Evolutionary conservation across 2,797 vertebrate species (phyloP).

Genomic region (Lacerta bilineata): DNA sequence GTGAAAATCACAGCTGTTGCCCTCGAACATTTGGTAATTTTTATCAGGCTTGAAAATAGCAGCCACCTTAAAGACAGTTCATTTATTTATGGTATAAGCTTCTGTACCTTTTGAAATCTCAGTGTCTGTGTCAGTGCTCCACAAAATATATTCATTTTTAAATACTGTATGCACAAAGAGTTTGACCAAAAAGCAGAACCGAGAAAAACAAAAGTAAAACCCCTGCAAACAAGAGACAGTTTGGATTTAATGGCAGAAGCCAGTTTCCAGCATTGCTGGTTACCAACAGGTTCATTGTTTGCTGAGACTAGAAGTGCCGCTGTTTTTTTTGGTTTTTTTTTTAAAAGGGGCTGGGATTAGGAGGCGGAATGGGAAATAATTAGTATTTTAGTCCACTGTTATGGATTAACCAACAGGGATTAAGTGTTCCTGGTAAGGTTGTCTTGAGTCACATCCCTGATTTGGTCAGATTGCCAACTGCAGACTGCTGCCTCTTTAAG

Average conservation of each 20-base stretch:
- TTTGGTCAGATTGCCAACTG: background rate
- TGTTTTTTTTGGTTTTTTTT: too few species aligned
- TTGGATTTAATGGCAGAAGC: background rate
- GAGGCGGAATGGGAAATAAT: background rate
- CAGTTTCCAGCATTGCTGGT: background rate
- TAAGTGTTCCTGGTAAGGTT: background rate
- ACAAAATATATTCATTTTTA: background rate
- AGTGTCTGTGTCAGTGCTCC: background rate
- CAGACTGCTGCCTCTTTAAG: background rate
- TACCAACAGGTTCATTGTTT: background rate
- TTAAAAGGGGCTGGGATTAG: background rate
- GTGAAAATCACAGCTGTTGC: slow-evolving; percentile 14
- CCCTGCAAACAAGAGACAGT: background rate
- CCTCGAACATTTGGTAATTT: background rate
- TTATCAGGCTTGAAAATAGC: background rate
- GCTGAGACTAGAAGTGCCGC: background rate
- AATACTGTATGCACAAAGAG: background rate
- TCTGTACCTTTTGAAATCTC: background rate
- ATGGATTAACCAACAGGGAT: background rate
- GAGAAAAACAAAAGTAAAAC: background rate
- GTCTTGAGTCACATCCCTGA: background rate
- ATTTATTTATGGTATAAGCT: background rate
- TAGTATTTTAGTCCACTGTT: background rate
- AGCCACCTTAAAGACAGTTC: background rate
- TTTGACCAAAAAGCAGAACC: background rate